Base-by-base conservation (phyloP, 2,797 vertebrate genomes). In the Tarsius wallacei region DNA sequence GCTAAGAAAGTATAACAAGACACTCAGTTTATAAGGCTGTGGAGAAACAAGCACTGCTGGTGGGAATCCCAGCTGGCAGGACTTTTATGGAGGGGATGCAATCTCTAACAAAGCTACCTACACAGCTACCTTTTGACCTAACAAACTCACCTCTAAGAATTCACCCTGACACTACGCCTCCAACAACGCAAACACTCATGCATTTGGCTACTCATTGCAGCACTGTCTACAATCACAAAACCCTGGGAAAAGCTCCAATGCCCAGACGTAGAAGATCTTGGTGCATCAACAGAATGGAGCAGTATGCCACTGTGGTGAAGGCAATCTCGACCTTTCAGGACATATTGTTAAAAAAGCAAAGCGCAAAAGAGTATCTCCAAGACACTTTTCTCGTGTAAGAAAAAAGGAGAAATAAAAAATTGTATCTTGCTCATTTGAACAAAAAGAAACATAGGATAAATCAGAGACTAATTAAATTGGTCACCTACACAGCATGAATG, bases 301-400 rank as follows among this genome's bases (percentile, higher is more conserved):
- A 5, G n/a, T 24, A 31, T 0, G 3, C 15, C 61, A 77, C 15
- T 3, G 3, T 17, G 5, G 11, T 1, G 61, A 68, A 33, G 36
- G 87, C 7, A 1, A 47, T 16, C 31, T 82, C 70, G 11, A 36
- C 59, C 85, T 76, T 61, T 59, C 19, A 85, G 73, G 51, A 28
- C 49, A 24, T 1, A 21, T 55, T 49, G 51, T 9, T 10, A 17
- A 83, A 55, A 57, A 84, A n/a, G 24, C 12, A 74, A 53, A 22
- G 7, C 47, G 9, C 28, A 76, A 47, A 57, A 16, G 21, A 68
- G 11, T 24, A 80, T 12, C 22, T 74, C 19, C 1, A 63, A 17
- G 13, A 33, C 22, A 12, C 26, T 68, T 19, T 55, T 49, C 73
- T 33, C 77, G 19, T 53, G 7, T 82, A 57, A 89, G 53, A 49